These are phyloP conservation scores for Hyles vespertilio DNA, from an alignment of 1,140 invertebrate genomes.

Conservation along the genomic window DNA sequence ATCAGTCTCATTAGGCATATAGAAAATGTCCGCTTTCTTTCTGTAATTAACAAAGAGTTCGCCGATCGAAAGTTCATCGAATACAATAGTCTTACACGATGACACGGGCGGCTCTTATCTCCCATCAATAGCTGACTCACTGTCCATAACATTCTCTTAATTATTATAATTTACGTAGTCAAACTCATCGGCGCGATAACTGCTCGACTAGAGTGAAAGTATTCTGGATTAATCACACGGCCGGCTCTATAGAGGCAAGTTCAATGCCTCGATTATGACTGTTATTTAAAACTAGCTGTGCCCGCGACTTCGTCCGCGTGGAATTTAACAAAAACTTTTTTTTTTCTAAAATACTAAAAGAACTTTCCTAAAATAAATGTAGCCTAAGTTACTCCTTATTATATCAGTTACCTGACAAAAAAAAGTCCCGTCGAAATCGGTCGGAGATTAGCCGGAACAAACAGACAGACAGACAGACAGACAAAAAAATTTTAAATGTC, in stretches of 20 bases:
- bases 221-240: constrained; percentile 63
- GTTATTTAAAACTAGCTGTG: constrained; percentile 66
- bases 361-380: too few relatives aligned
- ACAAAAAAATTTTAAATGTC: too few relatives aligned
- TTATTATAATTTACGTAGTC: constrained; percentile 65
- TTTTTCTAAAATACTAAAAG: too few relatives aligned
- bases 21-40: constrained; percentile 44
- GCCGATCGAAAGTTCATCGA: constrained; percentile 53
- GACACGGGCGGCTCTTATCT: constrained; percentile 54
- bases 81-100: constrained; percentile 50
- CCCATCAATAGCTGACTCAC: constrained; percentile 57
- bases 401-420: too few relatives aligned
- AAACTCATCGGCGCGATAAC: constrained; percentile 51
- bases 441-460: too few relatives aligned
- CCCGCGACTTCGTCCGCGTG: too few relatives aligned
- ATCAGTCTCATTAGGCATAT: constrained; percentile 55
- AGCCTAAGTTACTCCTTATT: too few relatives aligned
- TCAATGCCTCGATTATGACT: constrained; percentile 70
- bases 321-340: too few relatives aligned
- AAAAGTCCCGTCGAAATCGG: too few relatives aligned
- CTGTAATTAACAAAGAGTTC: constrained; percentile 25
- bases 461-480: too few relatives aligned
- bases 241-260: constrained; percentile 51
- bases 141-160: constrained; percentile 61
- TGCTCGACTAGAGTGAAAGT: constrained; percentile 59